These are phyloP conservation scores for Poeciliopsis paucimaculata DNA, from an alignment of 2,797 vertebrate species.

Conservation along the genomic window DNA sequence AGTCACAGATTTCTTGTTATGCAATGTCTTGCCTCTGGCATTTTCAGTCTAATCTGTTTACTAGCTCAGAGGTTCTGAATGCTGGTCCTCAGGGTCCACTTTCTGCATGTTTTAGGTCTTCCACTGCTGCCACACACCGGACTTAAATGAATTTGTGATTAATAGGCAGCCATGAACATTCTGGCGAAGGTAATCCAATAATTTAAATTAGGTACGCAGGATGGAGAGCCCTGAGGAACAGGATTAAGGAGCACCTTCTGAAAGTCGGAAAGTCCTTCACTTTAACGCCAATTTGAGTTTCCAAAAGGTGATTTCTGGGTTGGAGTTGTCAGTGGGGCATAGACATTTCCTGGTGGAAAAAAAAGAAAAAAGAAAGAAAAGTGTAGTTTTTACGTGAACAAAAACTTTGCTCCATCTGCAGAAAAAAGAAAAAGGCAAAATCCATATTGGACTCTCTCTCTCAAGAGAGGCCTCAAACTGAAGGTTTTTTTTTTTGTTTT, in stretches of 20 bases:
- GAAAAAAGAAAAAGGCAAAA: neutral
- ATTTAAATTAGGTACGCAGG: neutral
- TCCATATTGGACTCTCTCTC: neutral
- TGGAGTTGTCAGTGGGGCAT: neutral
- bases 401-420: neutral
- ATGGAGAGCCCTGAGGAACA: neutral
- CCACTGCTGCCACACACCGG: neutral
- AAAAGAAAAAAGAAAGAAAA: neutral
- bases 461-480: neutral
- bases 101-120: neutral
- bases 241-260: neutral
- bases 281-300: neutral
- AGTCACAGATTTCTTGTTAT: neutral
- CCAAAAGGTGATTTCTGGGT: neutral
- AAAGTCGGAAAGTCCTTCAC: neutral
- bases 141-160: neutral
- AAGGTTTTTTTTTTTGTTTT: neutral
- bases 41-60: neutral
- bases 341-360: neutral
- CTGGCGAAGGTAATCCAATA: neutral
- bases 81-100: neutral
- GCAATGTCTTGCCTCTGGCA: neutral
- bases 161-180: neutral
- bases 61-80: neutral
- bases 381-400: neutral